Conservation (phyloP, 1,140 invertebrate species). For the Macrostomum lignano region DNA sequence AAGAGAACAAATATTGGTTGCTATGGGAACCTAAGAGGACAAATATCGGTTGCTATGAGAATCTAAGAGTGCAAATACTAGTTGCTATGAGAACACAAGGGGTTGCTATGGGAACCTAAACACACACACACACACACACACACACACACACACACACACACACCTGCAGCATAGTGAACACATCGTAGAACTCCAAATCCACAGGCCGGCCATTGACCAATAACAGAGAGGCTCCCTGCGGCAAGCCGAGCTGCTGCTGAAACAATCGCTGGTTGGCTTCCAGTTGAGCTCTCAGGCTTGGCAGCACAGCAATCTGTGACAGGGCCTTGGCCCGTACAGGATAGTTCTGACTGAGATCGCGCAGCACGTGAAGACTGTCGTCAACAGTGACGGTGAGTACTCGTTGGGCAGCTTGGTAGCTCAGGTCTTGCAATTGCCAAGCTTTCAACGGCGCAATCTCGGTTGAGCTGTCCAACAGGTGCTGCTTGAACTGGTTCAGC, state of each 20-base stretch:
- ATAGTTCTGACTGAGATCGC: constrained; percentile 79
- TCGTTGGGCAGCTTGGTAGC: constrained; percentile 1
- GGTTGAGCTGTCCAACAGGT: constrained; percentile 53
- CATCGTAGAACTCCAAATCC: constrained; percentile 64
- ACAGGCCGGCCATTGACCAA: constrained; percentile 78
- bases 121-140: no score
- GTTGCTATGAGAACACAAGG: no score
- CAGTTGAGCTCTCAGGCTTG: background rate
- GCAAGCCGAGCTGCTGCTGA: constrained; percentile 22
- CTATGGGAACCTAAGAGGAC: no score
- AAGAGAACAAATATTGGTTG: no score
- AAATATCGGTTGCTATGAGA: no score
- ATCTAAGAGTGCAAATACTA: no score
- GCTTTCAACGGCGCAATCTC: constrained; percentile 76
- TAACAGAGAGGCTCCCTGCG: constrained; percentile 47
- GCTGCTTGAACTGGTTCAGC: constrained; percentile 26
- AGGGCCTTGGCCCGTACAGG: constrained; percentile 44
- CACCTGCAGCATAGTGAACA: constrained; percentile 62
- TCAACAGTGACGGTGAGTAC: background rate
- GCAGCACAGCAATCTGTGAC: background rate
- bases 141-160: no score
- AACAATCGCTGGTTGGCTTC: constrained; percentile 17
- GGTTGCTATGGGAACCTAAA: no score
- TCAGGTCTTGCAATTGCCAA: constrained; percentile 59
- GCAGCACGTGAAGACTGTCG: constrained; percentile 50